Evolutionary conservation across 2,113 vertebrate species (phyloP), one percentile per base, ranked within the genome.

Genomic region (Lamprotornis superbus): DNA sequence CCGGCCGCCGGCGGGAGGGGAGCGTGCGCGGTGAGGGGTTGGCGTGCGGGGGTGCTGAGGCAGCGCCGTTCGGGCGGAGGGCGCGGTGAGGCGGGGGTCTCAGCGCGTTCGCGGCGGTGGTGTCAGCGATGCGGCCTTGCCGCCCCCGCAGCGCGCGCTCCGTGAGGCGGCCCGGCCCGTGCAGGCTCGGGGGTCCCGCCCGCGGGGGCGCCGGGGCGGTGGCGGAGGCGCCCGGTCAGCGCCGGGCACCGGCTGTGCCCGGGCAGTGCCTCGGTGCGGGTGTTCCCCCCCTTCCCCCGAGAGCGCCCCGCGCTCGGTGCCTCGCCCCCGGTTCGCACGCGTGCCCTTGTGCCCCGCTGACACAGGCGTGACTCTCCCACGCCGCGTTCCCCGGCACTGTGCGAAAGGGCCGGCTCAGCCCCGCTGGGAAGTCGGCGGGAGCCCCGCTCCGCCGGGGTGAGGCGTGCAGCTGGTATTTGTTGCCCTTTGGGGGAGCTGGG

Each of bases 401-500:
- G 59, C 15, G 25, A 9, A 22, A 27, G n/a, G 59, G 81, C 19
- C 46, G 2, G 22, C 42, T 74, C 31, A 6, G 42, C 37, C 22
- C 6, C 4, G 37, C 69, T 28, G 88, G 53, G n/a, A 56, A 10
- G 9, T 1, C 39, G 35, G 49, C 40, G 14, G 27, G 33, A 16
- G 0, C 14, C 19, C 47, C 9, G 19, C 37, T 70, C 23, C 11
- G 46, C 21, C 11, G 0, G 40, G 13, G 23, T 5, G 46, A 27
- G n/a, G 15, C 39, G 21, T 24, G 53, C 50, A 1, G 4, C 60
- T 19, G 64, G 21, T 14, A 2, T 25, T 23, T 9, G 53, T 24
- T 23, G 15, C 14, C 12, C 39, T 17, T 5, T 3, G 53, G 0
- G 20, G 60, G 8, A 78, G 56, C 50, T 6, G 37, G 19, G 37